These are phyloP conservation scores for Helostoma temminkii DNA, from an alignment of 2,797 vertebrate genomes.

Conservation along the genomic window DNA sequence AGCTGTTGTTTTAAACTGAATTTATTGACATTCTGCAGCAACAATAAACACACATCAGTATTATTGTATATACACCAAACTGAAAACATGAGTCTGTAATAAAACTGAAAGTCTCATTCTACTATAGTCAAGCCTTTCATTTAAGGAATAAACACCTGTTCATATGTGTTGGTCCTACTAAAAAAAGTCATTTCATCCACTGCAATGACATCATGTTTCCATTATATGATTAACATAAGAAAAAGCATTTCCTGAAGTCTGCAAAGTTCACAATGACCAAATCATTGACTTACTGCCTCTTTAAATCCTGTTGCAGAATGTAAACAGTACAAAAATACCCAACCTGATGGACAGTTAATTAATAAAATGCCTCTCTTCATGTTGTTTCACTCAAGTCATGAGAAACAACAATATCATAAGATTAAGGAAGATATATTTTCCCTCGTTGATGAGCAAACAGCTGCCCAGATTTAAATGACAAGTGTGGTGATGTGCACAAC, in stretches of 20 bases:
- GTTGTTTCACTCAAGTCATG: neutral
- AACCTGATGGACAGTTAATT: conserved; percentile 35
- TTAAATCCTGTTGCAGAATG: neutral
- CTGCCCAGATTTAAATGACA: neutral
- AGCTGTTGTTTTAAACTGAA: neutral
- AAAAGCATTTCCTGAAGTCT: neutral
- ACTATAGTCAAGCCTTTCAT: neutral
- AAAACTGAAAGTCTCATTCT: neutral
- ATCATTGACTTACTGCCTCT: neutral
- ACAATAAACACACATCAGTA: neutral
- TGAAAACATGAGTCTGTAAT: neutral
- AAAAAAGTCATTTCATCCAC: too few relatives aligned
- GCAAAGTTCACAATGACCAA: neutral
- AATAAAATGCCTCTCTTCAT: neutral
- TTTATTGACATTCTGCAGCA: neutral
- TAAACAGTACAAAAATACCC: conserved; percentile 20
- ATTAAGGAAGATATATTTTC: neutral
- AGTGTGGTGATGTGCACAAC: neutral
- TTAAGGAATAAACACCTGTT: neutral
- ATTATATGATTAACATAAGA: neutral
- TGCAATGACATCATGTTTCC: too few relatives aligned
- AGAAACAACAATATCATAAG: neutral
- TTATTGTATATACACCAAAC: too few relatives aligned
- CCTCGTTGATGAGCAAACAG: neutral
- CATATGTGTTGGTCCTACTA: too few relatives aligned